These are phyloP conservation scores for Emesis furor DNA, from an alignment of 2,888 invertebrate species.

Conservation along the genomic window DNA sequence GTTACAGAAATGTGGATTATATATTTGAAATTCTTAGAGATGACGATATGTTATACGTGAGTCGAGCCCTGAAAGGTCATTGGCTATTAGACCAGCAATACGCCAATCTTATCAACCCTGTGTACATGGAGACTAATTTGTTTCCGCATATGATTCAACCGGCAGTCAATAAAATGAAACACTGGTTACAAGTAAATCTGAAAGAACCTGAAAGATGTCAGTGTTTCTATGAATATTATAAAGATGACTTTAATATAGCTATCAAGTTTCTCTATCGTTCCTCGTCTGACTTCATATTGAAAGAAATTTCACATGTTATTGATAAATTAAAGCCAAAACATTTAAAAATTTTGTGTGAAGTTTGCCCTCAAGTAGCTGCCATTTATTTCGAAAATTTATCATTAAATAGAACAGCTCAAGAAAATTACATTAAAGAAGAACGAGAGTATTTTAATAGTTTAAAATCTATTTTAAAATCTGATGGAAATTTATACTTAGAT, in stretches of 20 bases:
- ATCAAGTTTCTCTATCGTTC: constrained; percentile 81
- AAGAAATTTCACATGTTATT: constrained; percentile 77
- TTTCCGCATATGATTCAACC: constrained; percentile 83
- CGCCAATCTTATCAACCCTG: constrained; percentile 80
- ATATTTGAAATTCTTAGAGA: constrained; percentile 82
- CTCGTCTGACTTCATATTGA: constrained; percentile 77
- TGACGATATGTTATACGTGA: constrained; percentile 84
- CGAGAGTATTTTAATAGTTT: constrained; percentile 77
- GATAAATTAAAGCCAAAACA: constrained; percentile 79
- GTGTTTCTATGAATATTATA: constrained; percentile 82
- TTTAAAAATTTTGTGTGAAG: constrained; percentile 81
- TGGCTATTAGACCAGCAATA: constrained; percentile 82
- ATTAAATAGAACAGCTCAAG: constrained; percentile 70
- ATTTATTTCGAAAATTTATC: constrained; percentile 80
- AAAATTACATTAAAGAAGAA: constrained; percentile 73
- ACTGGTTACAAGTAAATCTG: constrained; percentile 79
- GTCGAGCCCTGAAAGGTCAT: constrained; percentile 81
- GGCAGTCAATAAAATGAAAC: constrained; percentile 82
- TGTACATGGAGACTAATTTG: constrained; percentile 79
- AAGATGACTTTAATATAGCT: constrained; percentile 76
- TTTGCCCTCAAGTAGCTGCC: constrained; percentile 78
- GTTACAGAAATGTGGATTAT: constrained; percentile 80
- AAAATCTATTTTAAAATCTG: constrained; percentile 79
- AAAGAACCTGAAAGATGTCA: constrained; percentile 79
- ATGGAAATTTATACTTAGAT: constrained; percentile 79